Evolutionary conservation across 2,888 invertebrate genomes (phyloP).

Genomic region (Girardia tigrina): DNA sequence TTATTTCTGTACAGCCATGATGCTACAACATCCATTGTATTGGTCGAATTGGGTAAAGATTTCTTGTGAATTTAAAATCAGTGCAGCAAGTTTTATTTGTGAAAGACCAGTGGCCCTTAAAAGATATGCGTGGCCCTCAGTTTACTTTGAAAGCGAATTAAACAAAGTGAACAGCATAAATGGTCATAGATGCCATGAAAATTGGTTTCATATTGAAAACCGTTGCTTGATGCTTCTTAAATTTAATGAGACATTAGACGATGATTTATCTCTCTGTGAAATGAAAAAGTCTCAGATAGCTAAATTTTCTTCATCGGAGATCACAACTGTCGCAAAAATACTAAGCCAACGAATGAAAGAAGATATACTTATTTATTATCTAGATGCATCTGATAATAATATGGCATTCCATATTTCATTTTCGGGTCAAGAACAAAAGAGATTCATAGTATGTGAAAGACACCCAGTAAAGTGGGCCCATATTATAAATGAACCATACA

Average conservation of each 20-base stretch:
- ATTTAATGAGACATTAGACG: neutral
- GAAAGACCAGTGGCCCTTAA: too few species aligned
- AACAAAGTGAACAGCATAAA: neutral
- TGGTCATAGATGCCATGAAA: neutral
- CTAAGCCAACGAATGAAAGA: neutral
- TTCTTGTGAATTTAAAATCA: neutral
- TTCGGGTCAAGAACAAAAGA: neutral
- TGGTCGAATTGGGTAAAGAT: neutral
- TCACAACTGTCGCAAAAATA: neutral
- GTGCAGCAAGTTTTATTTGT: neutral
- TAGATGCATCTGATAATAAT: neutral
- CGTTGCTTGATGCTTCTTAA: neutral
- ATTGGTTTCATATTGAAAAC: constrained; percentile 11
- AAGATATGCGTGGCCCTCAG: too few species aligned
- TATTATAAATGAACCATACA: neutral
- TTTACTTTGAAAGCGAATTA: neutral
- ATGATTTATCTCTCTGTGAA: neutral
- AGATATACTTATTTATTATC: neutral
- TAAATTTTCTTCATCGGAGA: neutral
- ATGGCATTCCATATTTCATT: neutral
- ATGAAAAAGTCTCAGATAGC: neutral
- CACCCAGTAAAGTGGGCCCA: neutral
- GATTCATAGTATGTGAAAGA: neutral
- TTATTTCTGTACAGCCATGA: neutral
- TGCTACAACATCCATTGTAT: constrained; percentile 12